Base-by-base conservation (phyloP, 2,113 vertebrate genomes). In the Sturnus vulgaris region DNA sequence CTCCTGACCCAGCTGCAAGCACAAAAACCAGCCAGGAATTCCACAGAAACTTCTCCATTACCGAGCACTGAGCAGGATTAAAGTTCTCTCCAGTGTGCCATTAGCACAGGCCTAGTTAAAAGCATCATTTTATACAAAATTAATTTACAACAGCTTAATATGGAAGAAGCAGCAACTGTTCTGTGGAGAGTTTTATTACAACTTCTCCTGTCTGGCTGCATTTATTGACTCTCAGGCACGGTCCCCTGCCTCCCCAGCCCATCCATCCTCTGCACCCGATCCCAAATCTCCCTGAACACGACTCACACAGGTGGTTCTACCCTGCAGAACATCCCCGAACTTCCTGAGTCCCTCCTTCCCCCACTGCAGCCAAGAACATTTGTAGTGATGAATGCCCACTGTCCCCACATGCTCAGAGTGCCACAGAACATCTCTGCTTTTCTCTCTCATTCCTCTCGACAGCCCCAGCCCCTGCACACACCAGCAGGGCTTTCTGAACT, bases 391-490 rank as follows among this genome's bases (percentile, higher is more conserved):
- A 68, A 49, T 7, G 22, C 10, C 31, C 37, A 1, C 37, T 47
- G 14, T 79, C 40, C 30, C 39, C 80, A 33, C 14, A 30, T 8
- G 27, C 25, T 25, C n/a, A 33, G 3, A 17, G 46, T 9, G 15
- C 15, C 85, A 77, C 69, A 14, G 15, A 46, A 6, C 46, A 61
- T 50, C 40, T 80, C 49, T 50, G 33, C 39, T 57, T 63, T 33
- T 17, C 4, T 2, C n/a, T 64, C 69, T 35, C 27, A 17, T 2
- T 59, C 0, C 0, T 21, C 55, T 23, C 0, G 8, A 57, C 35
- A 47, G 15, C 3, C 47, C 61, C 7, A 31, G 21, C 28, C 46
- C 59, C 66, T 21, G 60, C 59, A 16, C 12, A 17, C 7, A 17
- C 20, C 69, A 73, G 22, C 40, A 57, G 44, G 11, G 8, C 8